These are phyloP conservation scores for Pogonocichla stellata DNA, from an alignment of 2,113 vertebrate genomes.

Conservation along the genomic window DNA sequence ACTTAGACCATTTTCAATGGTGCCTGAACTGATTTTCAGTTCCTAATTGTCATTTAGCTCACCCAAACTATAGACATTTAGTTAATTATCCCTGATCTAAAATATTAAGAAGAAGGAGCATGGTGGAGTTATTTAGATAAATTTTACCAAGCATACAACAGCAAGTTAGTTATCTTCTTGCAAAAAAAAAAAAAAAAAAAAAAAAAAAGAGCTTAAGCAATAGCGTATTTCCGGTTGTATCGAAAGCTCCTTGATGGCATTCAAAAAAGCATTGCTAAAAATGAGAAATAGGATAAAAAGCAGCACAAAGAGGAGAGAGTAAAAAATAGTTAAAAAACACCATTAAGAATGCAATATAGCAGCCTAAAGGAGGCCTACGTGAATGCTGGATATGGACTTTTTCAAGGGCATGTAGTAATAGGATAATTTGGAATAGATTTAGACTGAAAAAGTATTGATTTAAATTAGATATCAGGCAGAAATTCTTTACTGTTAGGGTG, in stretches of 20 bases:
- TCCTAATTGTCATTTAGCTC: neutral
- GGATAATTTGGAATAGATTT: neutral
- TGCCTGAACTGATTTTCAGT: neutral
- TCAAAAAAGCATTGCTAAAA: neutral
- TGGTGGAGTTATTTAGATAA: neutral
- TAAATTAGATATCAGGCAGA: neutral
- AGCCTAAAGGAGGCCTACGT: neutral
- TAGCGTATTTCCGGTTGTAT: too few relatives aligned
- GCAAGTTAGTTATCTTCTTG: neutral
- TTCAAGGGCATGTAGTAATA: neutral
- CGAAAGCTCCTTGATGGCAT: neutral
- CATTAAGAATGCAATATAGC: neutral
- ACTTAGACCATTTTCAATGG: neutral
- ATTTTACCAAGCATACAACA: neutral
- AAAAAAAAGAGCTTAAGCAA: neutral
- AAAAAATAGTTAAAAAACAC: neutral
- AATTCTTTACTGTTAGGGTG: neutral
- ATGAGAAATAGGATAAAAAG: neutral
- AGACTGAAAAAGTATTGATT: neutral
- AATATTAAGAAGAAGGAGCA: neutral
- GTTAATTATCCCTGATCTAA: neutral
- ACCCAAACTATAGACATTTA: neutral
- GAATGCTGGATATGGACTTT: neutral
- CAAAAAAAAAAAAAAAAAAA: neutral
- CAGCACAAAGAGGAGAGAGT: neutral